Evolutionary conservation across 2,113 vertebrate species (phyloP).

Genomic region (Diglossa brunneiventris): DNA sequence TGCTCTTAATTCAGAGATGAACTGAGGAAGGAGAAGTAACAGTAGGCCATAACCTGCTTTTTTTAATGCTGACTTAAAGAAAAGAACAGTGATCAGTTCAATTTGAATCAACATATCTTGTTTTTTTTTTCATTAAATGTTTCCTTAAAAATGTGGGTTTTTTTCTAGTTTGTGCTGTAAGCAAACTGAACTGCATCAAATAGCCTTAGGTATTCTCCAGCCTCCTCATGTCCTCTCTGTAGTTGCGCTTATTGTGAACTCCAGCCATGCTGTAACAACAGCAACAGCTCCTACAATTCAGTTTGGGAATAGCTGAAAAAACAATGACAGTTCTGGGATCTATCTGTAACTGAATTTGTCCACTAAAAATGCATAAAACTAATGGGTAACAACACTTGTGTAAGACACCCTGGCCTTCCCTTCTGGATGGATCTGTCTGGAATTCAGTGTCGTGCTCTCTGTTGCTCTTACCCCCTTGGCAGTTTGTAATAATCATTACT

Average conservation of each 20-base stretch:
- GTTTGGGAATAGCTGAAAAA: background rate
- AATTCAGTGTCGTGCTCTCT: background rate
- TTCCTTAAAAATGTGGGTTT: background rate
- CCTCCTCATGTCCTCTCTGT: background rate
- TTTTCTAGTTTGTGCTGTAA: background rate
- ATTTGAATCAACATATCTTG: background rate
- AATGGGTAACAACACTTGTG: background rate
- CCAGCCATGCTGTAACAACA: background rate
- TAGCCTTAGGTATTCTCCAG: background rate
- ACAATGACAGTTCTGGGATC: background rate
- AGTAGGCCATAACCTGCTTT: background rate
- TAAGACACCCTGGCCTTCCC: background rate
- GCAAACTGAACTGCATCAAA: background rate
- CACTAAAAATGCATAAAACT: background rate
- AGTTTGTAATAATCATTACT: background rate
- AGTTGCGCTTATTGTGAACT: background rate
- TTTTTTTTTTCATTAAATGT: background rate
- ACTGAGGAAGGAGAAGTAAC: background rate
- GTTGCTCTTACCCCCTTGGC: background rate
- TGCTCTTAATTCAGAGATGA: background rate
- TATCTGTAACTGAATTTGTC: background rate
- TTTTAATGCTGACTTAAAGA: background rate
- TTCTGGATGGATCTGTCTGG: background rate
- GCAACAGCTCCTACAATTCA: background rate
- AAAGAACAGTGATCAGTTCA: background rate